phyloP scores from a whole-genome alignment of 2,888 invertebrate genomes.

The Acanthoscelides obtectus region DNA sequence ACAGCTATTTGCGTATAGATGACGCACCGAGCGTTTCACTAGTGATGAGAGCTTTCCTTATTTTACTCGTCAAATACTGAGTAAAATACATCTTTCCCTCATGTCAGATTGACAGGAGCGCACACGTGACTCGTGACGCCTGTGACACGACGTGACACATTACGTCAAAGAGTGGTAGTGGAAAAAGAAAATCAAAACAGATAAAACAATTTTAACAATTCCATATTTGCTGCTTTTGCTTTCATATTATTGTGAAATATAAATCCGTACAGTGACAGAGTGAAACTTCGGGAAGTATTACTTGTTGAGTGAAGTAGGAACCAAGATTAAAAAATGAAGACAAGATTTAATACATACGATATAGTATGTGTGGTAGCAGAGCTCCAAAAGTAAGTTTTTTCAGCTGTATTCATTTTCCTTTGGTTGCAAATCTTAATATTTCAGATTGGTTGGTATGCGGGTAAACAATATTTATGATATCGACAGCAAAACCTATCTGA shows the following conservation, averaged over 20 bases:
- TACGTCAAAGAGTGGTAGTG: background rate
- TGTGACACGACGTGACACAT: too few relatives aligned
- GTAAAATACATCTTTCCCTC: too few relatives aligned
- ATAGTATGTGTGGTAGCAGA: slow-evolving; percentile 85
- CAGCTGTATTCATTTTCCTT: background rate
- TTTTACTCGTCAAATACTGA: too few relatives aligned
- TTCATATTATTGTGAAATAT: background rate
- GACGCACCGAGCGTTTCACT: too few relatives aligned
- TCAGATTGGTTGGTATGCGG: slow-evolving; percentile 81
- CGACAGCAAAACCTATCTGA: slow-evolving; percentile 92
- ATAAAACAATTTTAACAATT: background rate
- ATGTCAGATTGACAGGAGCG: too few relatives aligned
- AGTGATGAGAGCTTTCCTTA: too few relatives aligned
- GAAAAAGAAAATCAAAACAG: background rate
- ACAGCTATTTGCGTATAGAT: too few relatives aligned
- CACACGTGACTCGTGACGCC: too few relatives aligned
- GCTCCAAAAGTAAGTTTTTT: slow-evolving; percentile 65
- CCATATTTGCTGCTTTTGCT: background rate
- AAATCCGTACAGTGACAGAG: background rate
- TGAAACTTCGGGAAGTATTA: background rate
- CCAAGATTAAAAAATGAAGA: slow-evolving; percentile 69
- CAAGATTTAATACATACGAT: slow-evolving; percentile 88
- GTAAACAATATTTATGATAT: slow-evolving; percentile 98
- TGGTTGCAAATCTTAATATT: slow-evolving; percentile 1
- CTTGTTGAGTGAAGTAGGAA: background rate